These are phyloP conservation scores for Ageneiosus marmoratus DNA, from an alignment of 2,113 vertebrate species.

Conservation along the genomic window DNA sequence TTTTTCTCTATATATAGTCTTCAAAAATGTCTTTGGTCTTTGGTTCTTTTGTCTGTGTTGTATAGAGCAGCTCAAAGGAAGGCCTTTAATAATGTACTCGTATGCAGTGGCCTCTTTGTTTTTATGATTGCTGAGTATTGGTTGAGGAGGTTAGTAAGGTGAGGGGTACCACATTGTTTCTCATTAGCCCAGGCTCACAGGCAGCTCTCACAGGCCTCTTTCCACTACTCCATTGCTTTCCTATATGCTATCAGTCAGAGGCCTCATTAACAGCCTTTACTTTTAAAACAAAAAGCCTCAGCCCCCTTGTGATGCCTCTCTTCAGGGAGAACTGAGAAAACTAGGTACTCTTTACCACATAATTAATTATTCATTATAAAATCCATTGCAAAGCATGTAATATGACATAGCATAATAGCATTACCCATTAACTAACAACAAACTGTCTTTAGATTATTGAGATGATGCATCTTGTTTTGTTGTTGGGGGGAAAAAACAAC, in stretches of 20 bases:
- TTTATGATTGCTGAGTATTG: conserved; percentile 35
- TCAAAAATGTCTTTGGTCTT: not conserved
- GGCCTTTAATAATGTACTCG: not conserved
- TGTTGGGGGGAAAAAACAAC: not conserved
- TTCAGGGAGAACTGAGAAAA: conserved; percentile 17
- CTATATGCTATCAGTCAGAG: conserved; percentile 57
- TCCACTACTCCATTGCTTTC: conserved; percentile 34
- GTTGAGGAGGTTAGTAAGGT: conserved; percentile 39
- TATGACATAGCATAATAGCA: conserved; percentile 3
- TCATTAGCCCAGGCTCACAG: conserved; percentile 55
- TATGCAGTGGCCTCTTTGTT: conserved; percentile 30
- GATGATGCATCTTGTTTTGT: conserved; percentile 33
- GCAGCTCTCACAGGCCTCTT: conserved; percentile 34
- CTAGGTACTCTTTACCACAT: not conserved
- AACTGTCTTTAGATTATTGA: conserved; percentile 22
- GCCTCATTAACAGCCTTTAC: conserved; percentile 54
- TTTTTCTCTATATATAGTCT: not conserved
- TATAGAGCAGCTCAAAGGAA: not conserved
- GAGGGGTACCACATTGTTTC: conserved; percentile 51
- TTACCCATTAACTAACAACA: conserved; percentile 25
- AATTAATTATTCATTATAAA: conserved; percentile 42
- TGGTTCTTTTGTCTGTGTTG: not conserved
- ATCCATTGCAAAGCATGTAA: conserved; percentile 7
- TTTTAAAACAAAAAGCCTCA: conserved; percentile 32
- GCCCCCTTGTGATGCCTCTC: not conserved